Evolutionary conservation across 92 coral and sea anemone genomes (phyloP).

Genomic region (Bergia sp.): DNA sequence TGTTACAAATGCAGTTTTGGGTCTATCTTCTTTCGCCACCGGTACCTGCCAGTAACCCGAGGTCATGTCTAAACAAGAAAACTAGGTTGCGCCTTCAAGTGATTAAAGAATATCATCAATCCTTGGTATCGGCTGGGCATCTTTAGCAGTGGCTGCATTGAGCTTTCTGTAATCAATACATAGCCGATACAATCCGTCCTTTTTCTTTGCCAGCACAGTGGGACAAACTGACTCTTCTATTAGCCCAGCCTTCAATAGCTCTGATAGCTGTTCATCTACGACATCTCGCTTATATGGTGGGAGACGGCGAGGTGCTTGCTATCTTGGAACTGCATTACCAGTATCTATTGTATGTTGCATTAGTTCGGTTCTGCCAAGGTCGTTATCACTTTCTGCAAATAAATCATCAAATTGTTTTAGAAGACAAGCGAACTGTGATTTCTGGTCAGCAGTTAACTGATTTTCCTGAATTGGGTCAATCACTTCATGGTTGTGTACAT

Average conservation of each 20-base stretch:
- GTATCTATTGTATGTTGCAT: constrained; percentile 56
- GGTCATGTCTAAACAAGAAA: constrained; percentile 38
- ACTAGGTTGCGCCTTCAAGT: constrained; percentile 8
- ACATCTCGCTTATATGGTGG: constrained; percentile 42
- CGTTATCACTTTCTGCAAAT: constrained; percentile 42
- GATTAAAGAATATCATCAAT: neutral
- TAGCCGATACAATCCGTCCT: constrained; percentile 37
- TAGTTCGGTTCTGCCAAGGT: constrained; percentile 52
- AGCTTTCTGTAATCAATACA: constrained; percentile 37
- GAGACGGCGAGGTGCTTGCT: constrained; percentile 44
- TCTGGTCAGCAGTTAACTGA: constrained; percentile 23
- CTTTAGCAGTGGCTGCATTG: constrained; percentile 33
- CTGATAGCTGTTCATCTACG: neutral
- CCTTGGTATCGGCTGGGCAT: constrained; percentile 44
- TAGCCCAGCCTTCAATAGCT: constrained; percentile 24
- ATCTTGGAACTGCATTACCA: constrained; percentile 54
- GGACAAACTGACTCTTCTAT: constrained; percentile 51
- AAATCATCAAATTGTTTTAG: constrained; percentile 51
- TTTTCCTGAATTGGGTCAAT: no score
- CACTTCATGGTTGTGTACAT: no score
- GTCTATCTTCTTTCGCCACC: constrained; percentile 43
- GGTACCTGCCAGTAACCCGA: constrained; percentile 53
- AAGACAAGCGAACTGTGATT: constrained; percentile 22
- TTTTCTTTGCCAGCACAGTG: constrained; percentile 20
- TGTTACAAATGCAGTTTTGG: constrained; percentile 56